These are phyloP conservation scores for Thomomys bottae DNA, from an alignment of 2,113 vertebrate species.

Conservation along the genomic window DNA sequence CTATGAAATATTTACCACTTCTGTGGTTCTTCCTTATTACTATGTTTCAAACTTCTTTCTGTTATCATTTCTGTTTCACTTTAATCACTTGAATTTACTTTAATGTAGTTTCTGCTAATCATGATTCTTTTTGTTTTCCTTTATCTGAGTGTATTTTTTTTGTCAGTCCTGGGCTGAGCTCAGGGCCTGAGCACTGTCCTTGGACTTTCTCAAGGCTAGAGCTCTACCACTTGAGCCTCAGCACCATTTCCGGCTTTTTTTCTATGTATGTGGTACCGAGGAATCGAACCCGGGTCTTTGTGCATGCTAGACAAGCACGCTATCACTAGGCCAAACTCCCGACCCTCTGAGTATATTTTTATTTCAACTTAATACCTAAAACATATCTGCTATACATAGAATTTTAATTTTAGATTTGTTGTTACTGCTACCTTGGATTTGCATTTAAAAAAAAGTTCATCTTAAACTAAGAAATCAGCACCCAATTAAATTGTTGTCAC, in stretches of 20 bases:
- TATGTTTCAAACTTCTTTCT: conserved; percentile 7
- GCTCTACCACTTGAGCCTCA: too few species aligned
- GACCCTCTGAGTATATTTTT: neutral
- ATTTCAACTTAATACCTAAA: conserved; percentile 17
- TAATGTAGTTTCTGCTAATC: neutral
- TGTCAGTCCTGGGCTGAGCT: too few species aligned
- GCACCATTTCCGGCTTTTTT: too few species aligned
- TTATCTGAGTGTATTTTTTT: neutral
- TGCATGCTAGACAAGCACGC: too few species aligned
- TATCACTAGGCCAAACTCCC: too few species aligned
- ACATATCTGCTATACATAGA: neutral
- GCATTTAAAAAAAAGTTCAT: neutral
- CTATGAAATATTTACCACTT: conserved; percentile 35
- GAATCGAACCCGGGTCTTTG: too few species aligned
- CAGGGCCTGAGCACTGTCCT: too few species aligned
- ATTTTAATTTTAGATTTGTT: neutral
- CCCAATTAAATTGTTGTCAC: neutral
- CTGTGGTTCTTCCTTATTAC: neutral
- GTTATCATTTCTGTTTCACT: neutral
- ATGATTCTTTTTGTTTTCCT: conserved; percentile 20
- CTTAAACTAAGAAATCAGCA: neutral
- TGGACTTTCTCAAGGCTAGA: too few species aligned
- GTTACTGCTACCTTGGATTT: neutral
- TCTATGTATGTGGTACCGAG: too few species aligned
- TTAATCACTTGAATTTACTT: neutral